These are phyloP conservation scores for Diuraphis noxia DNA, from an alignment of 1,140 invertebrate species.

Conservation along the genomic window DNA sequence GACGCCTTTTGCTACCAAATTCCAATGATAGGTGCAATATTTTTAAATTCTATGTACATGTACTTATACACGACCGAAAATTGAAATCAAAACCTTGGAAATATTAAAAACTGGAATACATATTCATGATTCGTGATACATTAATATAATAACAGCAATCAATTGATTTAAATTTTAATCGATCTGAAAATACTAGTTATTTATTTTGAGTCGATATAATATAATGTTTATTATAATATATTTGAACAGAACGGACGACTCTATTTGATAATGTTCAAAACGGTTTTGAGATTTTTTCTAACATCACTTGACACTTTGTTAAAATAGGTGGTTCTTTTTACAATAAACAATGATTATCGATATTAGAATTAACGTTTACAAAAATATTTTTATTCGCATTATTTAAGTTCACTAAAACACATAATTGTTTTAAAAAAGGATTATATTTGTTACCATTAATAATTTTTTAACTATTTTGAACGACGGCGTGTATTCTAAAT, in stretches of 20 bases:
- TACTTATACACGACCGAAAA: background rate
- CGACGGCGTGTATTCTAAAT: background rate
- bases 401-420: background rate
- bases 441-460: background rate
- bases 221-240: too few relatives aligned
- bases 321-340: too few relatives aligned
- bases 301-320: background rate
- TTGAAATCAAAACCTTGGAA: background rate
- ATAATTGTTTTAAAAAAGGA: background rate
- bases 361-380: background rate
- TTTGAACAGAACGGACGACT: too few relatives aligned
- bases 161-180: background rate
- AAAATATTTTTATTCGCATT: background rate
- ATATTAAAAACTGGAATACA: background rate
- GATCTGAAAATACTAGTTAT: background rate
- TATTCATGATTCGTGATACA: background rate
- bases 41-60: too few relatives aligned
- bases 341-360: too few relatives aligned
- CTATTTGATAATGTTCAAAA: too few relatives aligned
- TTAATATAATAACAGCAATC: background rate
- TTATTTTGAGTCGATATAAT: background rate
- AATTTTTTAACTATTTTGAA: background rate
- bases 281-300: too few relatives aligned
- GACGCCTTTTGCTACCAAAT: too few relatives aligned
- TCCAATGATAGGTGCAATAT: background rate